Percentiles rank a stretch among this genome's conserved stretches.
phyloP scores from a whole-genome alignment of 2,888 invertebrate genomes.

The Disparrhopalites patrizii region DNA sequence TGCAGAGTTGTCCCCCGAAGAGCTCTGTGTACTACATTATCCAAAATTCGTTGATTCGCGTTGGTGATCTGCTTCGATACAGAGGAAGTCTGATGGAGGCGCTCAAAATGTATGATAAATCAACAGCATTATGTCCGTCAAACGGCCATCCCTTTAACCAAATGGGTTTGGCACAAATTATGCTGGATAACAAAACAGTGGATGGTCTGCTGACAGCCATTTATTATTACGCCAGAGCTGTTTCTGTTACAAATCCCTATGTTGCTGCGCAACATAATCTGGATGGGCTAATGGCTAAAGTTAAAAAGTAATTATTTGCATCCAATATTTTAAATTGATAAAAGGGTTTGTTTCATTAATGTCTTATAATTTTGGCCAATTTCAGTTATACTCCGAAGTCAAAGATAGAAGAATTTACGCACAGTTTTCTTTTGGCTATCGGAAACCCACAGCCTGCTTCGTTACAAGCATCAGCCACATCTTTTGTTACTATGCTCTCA shows the following conservation, averaged over 20 bases:
- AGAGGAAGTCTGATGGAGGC: slow-evolving; percentile 74
- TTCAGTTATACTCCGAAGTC: slow-evolving; percentile 11
- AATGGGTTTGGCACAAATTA: slow-evolving; percentile 58
- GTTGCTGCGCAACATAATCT: slow-evolving; percentile 78
- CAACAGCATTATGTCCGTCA: slow-evolving; percentile 55
- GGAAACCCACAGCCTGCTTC: slow-evolving; percentile 14
- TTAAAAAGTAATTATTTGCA: slow-evolving; percentile 17
- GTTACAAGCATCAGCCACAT: slow-evolving; percentile 5
- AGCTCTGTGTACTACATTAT: slow-evolving; percentile 65
- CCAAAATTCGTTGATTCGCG: slow-evolving; percentile 82
- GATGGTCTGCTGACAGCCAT: slow-evolving; percentile 71
- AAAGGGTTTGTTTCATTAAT: neutral
- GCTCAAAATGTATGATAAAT: slow-evolving; percentile 71
- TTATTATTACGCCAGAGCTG: slow-evolving; percentile 79
- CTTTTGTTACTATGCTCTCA: slow-evolving; percentile 30
- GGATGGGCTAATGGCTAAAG: slow-evolving; percentile 47
- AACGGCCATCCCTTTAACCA: slow-evolving; percentile 89
- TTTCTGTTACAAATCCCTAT: slow-evolving; percentile 79
- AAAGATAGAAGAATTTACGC: slow-evolving; percentile 33
- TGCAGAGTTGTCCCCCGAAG: slow-evolving; percentile 38
- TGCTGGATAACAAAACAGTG: slow-evolving; percentile 74
- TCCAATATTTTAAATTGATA: neutral
- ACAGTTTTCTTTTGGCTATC: slow-evolving; percentile 31
- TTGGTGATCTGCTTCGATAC: slow-evolving; percentile 82
- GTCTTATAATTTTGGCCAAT: neutral